phyloP scores from a whole-genome alignment of 2,888 invertebrate species.

The Metacarcinus magister region DNA sequence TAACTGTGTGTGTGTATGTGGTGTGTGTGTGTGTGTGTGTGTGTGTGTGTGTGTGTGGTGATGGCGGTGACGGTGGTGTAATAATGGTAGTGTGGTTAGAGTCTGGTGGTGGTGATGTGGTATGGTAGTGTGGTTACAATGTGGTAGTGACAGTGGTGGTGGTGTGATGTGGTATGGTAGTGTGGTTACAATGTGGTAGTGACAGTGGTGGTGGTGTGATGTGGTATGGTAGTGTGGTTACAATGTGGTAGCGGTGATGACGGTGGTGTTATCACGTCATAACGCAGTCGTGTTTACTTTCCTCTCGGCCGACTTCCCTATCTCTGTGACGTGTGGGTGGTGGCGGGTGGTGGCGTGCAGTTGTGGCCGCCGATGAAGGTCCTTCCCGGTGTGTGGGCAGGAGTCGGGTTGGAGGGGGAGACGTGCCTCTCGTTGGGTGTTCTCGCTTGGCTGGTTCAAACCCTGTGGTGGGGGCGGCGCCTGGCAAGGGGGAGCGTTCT shows the following conservation, averaged over 20 bases:
- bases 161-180: no score
- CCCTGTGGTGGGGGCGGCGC: neutral
- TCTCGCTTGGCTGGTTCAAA: constrained; percentile 26
- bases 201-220: neutral
- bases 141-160: neutral
- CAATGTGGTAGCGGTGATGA: neutral
- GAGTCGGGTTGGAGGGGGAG: neutral
- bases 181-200: neutral
- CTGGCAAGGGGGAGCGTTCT: neutral
- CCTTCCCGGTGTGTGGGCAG: neutral
- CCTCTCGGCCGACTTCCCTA: neutral
- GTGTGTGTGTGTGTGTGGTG: constrained; percentile 34
- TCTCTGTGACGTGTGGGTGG: constrained; percentile 2
- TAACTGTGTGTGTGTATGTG: neutral
- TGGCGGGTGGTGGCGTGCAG: neutral
- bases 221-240: neutral
- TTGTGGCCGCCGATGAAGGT: neutral
- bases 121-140: neutral
- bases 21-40: constrained; percentile 44
- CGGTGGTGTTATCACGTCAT: neutral
- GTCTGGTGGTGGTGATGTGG: neutral
- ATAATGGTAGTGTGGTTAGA: neutral
- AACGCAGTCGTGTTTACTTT: neutral
- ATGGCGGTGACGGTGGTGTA: neutral
- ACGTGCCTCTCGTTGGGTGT: constrained; percentile 15